Conservation (phyloP, 2,797 vertebrate species). For the Microcaecilia unicolor region DNA sequence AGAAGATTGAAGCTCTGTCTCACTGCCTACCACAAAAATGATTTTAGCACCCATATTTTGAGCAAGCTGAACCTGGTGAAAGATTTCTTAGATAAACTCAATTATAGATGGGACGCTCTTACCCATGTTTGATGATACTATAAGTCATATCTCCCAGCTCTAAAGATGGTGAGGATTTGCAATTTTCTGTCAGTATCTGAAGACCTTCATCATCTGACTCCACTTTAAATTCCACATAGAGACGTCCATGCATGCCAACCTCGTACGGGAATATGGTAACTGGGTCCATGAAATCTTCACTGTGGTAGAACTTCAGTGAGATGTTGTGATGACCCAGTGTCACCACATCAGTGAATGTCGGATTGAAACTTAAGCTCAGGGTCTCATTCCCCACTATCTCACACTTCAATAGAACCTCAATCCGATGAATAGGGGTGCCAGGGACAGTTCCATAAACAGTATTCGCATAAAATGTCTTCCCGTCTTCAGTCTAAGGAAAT, state of each 20-base stretch:
- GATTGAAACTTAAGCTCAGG: background rate
- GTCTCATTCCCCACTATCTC: conserved; percentile 10
- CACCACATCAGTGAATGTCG: background rate
- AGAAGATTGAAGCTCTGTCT: too few relatives aligned
- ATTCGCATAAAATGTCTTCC: conserved; percentile 3
- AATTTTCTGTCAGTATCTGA: conserved; percentile 4
- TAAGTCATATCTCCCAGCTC: background rate
- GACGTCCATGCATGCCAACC: background rate
- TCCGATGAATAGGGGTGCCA: conserved; percentile 1
- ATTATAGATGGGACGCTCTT: too few relatives aligned
- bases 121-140: background rate
- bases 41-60: too few relatives aligned
- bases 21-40: too few relatives aligned
- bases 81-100: too few relatives aligned
- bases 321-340: conserved; percentile 2
- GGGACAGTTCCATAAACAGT: conserved; percentile 8
- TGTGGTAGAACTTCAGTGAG: background rate
- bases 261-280: background rate
- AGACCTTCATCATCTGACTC: background rate
- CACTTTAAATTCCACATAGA: conserved; percentile 4
- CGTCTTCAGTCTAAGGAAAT: background rate
- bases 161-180: background rate
- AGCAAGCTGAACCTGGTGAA: too few relatives aligned
- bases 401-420: conserved; percentile 7
- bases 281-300: background rate